Conservation (phyloP, 2,888 invertebrate genomes). For the Perithous albicinctus region DNA sequence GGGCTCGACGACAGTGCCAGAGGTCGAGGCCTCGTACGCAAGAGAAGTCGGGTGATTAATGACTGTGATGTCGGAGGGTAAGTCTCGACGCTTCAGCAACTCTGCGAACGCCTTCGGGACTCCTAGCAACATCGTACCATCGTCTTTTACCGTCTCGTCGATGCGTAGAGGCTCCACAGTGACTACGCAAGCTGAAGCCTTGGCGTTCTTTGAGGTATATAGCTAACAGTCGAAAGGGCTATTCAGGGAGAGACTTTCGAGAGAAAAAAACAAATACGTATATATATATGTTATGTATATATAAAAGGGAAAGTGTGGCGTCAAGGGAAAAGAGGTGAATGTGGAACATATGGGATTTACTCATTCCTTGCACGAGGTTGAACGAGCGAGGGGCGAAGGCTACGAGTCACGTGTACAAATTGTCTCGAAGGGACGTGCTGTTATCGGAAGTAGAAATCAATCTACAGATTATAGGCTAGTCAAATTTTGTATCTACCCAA, state of each 20-base stretch:
- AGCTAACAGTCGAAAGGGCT: constrained; percentile 26
- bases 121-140: constrained; percentile 50
- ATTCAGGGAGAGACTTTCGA: constrained; percentile 11
- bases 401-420: constrained; percentile 79
- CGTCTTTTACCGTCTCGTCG: constrained; percentile 49
- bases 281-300: too few relatives aligned
- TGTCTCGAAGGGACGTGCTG: constrained; percentile 66
- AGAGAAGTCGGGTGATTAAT: constrained; percentile 80
- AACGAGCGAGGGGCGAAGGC: constrained; percentile 71
- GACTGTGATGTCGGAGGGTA: constrained; percentile 77
- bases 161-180: constrained; percentile 21
- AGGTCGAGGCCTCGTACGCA: constrained; percentile 59
- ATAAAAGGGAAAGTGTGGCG: background rate
- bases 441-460: constrained; percentile 79
- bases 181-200: background rate
- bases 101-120: constrained; percentile 69
- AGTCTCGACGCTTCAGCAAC: constrained; percentile 74
- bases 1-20: constrained; percentile 65
- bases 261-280: constrained; percentile 15
- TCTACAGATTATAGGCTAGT: constrained; percentile 75
- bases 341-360: constrained; percentile 72
- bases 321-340: constrained; percentile 4
- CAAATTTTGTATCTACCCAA: background rate
- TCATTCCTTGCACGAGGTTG: constrained; percentile 72
- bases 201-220: background rate